Evolutionary conservation across 2,888 invertebrate species (phyloP).

Genomic region (Hypena proboscidalis): DNA sequence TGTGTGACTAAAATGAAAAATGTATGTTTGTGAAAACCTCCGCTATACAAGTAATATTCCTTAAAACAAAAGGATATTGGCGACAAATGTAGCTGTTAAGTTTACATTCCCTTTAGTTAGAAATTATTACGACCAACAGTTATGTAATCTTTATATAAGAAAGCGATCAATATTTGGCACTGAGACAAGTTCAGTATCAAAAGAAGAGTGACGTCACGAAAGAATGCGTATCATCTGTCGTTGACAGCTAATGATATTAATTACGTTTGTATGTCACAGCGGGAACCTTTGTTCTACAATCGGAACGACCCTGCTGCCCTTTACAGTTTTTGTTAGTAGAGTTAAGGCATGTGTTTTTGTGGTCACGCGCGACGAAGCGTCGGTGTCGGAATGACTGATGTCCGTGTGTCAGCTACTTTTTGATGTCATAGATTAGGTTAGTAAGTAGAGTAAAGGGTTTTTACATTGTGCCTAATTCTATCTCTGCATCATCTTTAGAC

Average conservation of each 20-base stretch:
- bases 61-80: too few relatives aligned
- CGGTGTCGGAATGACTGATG: slow-evolving; percentile 72
- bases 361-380: slow-evolving; percentile 61
- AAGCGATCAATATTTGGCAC: neutral
- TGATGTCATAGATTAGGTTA: slow-evolving; percentile 55
- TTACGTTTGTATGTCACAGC: slow-evolving; percentile 56
- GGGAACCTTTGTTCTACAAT: slow-evolving; percentile 64
- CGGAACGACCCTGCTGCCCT: slow-evolving; percentile 64
- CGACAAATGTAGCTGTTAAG: too few relatives aligned
- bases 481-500: neutral
- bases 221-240: slow-evolving; percentile 40
- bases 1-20: too few relatives aligned
- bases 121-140: too few relatives aligned
- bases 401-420: slow-evolving; percentile 71
- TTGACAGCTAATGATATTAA: slow-evolving; percentile 53
- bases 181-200: slow-evolving; percentile 25
- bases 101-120: too few relatives aligned
- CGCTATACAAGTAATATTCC: too few relatives aligned
- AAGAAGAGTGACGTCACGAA: slow-evolving; percentile 24
- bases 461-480: neutral
- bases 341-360: slow-evolving; percentile 71
- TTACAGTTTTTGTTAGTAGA: slow-evolving; percentile 62
- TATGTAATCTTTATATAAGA: too few relatives aligned
- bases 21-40: too few relatives aligned
- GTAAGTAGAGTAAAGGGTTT: slow-evolving; percentile 3